Base-by-base conservation (phyloP, 2,113 vertebrate species). In the Brachyhypopomus gauderio region DNA sequence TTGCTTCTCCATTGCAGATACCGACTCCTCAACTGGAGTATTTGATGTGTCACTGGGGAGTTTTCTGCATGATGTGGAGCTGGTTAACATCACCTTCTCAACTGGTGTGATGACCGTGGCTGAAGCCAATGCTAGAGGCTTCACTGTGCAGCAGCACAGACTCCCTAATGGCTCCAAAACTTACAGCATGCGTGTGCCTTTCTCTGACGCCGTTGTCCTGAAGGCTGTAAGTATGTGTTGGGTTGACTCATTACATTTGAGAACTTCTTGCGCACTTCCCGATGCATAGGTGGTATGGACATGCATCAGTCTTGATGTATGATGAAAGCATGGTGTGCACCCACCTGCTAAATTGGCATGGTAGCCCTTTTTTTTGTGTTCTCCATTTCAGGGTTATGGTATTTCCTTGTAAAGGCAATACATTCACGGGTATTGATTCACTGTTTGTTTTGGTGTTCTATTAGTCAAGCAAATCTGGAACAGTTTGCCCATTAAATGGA, bases 61-160 rank as follows among this genome's bases (percentile, higher is more conserved):
- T 0, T 95, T 96, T 78, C 89, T 97, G 3, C 77, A 90, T 20
- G 96, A 96, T 72, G 93, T 94, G 17, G 86, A 85, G 63, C 90
- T 96, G 76, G 82, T 87, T 34, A 94, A 93, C 67, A 58, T 98
- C 67, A 94, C 92, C 0, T 86, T 93, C 64, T 81, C 87, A 0
- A 90, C 77, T 0, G 73, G 74, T 3, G 85, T 90, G 11, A 62
- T 94, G 41, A 36, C 92, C 17, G 60, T 94, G 1, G 78, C 85
- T 0, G 90, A 94, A 58, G 90, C 90, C 62, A 83, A 79, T 30
- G 77, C 86, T 5, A 85, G 71, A 72, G 93, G 94, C 0, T 92
- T 91, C 19, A 45, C 41, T 1, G 71, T 94, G 14, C 60, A 88
- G 4, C 87, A 91, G 38, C 85, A 87, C 3, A 75, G 0, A 2